These are phyloP conservation scores for Mellivora capensis DNA, from an alignment of 2,113 vertebrate species.

Conservation along the genomic window DNA sequence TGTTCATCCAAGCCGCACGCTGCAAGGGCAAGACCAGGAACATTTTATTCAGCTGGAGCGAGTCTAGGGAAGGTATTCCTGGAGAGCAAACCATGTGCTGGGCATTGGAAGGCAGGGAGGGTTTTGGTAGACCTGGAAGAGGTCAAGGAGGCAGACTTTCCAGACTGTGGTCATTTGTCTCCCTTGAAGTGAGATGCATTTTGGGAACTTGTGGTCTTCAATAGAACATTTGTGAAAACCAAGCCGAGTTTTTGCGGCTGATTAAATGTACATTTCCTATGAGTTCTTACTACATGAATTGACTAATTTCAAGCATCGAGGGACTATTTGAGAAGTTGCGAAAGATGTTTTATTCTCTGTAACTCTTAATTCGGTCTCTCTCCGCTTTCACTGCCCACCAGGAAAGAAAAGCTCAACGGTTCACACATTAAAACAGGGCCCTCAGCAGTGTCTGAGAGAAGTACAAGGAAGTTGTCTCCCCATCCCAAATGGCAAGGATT, in stretches of 20 bases:
- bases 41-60: neutral
- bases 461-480: neutral
- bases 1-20: neutral
- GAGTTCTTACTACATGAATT: conserved; percentile 14
- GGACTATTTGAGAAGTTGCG: neutral
- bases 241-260: conserved; percentile 15
- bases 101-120: neutral
- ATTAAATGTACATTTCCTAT: conserved; percentile 42
- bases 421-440: neutral
- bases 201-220: conserved; percentile 30
- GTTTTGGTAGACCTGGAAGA: neutral
- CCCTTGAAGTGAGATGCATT: neutral
- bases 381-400: neutral
- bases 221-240: conserved; percentile 25
- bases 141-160: neutral
- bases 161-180: neutral
- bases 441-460: neutral
- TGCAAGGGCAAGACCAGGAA: neutral
- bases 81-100: neutral
- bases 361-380: neutral
- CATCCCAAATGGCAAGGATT: neutral
- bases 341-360: conserved; percentile 20
- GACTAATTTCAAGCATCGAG: neutral
- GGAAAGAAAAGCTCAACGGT: neutral
- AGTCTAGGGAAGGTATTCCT: neutral